These are phyloP conservation scores for Grantiella picta DNA, from an alignment of 2,113 vertebrate genomes.

Conservation along the genomic window DNA sequence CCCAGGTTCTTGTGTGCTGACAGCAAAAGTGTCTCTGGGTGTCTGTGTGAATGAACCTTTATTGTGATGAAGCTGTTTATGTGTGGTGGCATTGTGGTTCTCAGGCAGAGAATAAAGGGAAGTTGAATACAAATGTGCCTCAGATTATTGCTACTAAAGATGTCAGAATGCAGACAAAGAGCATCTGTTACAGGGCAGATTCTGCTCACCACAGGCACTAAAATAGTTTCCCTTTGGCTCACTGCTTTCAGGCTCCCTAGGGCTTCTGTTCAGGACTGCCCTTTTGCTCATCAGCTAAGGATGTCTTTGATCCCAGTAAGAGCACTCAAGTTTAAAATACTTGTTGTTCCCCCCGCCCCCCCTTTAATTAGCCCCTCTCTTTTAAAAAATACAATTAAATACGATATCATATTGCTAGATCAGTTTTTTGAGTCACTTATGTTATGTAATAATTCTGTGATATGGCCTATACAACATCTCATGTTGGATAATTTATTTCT, in stretches of 20 bases:
- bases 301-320: neutral
- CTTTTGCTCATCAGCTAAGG: neutral
- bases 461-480: neutral
- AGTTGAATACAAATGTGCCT: neutral
- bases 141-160: neutral
- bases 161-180: neutral
- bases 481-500: slow-evolving; percentile 15
- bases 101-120: neutral
- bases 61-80: neutral
- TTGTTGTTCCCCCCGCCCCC: neutral
- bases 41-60: neutral
- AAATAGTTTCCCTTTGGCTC: slow-evolving; percentile 3
- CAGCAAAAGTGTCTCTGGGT: neutral
- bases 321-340: neutral
- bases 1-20: fast-evolving
- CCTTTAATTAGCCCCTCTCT: neutral
- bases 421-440: neutral
- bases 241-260: neutral
- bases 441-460: neutral
- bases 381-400: neutral
- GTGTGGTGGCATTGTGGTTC: neutral
- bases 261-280: neutral
- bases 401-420: neutral
- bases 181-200: slow-evolving; percentile 4
- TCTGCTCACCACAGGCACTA: neutral